A percentile compares a stretch with the other conserved stretches of the same genome.
These are phyloP conservation scores for cat (Felis catus) DNA, from an alignment of 2,113 vertebrate genomes.

Conservation along the genomic window DNA sequence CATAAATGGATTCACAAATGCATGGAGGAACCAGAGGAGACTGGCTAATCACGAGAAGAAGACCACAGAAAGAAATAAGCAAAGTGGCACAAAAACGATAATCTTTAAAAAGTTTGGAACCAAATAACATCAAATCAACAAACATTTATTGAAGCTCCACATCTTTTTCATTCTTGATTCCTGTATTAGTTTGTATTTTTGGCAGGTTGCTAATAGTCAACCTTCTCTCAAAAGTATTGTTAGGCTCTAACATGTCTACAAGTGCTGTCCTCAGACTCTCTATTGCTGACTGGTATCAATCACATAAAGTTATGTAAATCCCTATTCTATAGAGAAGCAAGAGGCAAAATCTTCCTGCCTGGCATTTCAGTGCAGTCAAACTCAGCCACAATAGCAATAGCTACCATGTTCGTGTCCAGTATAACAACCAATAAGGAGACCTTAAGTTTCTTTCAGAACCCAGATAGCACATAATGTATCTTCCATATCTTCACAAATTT, in stretches of 20 bases:
- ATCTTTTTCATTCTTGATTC: neutral
- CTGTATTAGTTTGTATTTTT: neutral
- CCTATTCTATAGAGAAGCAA: neutral
- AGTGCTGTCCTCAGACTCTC: neutral
- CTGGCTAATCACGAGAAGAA: neutral
- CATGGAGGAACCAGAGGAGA: neutral
- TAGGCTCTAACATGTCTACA: neutral
- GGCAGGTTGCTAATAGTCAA: neutral
- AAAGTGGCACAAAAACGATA: neutral
- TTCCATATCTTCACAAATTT: neutral
- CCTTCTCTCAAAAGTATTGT: neutral
- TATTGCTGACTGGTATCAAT: neutral
- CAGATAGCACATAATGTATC: neutral
- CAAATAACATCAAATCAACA: neutral
- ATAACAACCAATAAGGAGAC: neutral
- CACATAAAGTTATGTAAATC: neutral
- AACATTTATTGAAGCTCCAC: neutral
- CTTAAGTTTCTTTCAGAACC: conserved; percentile 3
- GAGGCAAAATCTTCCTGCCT: neutral
- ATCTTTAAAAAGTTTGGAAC: conserved; percentile 24
- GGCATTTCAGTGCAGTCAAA: neutral
- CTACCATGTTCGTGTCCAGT: neutral
- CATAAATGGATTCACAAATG: neutral
- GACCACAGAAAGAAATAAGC: neutral
- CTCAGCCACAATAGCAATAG: neutral